A percentile compares a stretch with the other conserved stretches of the same genome.
phyloP scores from a whole-genome alignment of 2,113 vertebrate species.

The Pithys albifrons region DNA sequence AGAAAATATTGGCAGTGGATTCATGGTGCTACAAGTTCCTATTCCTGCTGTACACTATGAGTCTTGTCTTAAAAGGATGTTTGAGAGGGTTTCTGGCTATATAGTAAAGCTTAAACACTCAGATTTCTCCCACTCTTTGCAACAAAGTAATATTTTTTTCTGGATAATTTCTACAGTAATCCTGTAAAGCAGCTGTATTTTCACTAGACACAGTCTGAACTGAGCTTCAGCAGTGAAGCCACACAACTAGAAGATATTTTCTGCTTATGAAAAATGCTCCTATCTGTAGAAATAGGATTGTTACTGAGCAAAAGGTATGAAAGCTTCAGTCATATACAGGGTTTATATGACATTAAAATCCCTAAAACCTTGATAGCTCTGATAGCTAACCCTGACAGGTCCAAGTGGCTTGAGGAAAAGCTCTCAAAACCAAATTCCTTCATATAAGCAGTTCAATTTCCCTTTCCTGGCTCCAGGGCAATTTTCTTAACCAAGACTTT shows the following conservation, averaged over 20 bases:
- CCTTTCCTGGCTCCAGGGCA: background rate
- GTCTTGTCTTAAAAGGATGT: background rate
- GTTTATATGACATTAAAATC: background rate
- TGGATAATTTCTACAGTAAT: background rate
- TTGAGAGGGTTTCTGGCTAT: background rate
- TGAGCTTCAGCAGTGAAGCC: background rate
- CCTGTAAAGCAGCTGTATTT: background rate
- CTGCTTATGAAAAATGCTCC: background rate
- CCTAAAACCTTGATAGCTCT: background rate
- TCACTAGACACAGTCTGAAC: background rate
- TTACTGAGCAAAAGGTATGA: background rate
- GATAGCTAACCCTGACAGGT: background rate
- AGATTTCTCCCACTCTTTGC: background rate
- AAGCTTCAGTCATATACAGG: background rate
- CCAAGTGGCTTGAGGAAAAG: background rate
- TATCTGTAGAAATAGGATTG: background rate
- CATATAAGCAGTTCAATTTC: background rate
- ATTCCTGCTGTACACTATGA: background rate
- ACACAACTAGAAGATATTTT: background rate
- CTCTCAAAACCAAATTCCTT: constrained; percentile 15
- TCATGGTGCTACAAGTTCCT: background rate
- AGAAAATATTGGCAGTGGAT: background rate
- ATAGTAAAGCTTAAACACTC: background rate
- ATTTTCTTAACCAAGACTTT: background rate
- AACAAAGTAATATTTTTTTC: background rate